phyloP scores from a whole-genome alignment of 2,888 invertebrate species.

The Drosophila mimetica region DNA sequence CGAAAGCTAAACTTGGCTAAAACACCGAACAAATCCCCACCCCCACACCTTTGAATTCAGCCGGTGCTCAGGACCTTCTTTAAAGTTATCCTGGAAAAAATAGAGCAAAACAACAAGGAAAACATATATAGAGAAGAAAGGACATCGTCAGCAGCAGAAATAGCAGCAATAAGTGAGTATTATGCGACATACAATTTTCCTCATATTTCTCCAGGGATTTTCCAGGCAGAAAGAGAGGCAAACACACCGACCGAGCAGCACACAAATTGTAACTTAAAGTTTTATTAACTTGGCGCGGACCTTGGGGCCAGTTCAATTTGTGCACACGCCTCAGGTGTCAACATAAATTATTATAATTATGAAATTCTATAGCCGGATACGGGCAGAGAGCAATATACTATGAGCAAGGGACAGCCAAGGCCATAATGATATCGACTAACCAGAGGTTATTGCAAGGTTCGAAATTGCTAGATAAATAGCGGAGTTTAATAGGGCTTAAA shows the following conservation, averaged over 20 bases:
- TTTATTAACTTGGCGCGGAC: conserved; percentile 50
- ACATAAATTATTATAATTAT: conserved; percentile 76
- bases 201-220: conserved; percentile 48
- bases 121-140: conserved; percentile 9
- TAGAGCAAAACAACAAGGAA: conserved; percentile 3
- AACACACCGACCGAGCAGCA: neutral
- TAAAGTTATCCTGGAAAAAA: conserved; percentile 30
- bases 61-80: conserved; percentile 20
- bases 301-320: conserved; percentile 49
- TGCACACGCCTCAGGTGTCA: conserved; percentile 73
- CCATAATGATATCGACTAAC: conserved; percentile 12
- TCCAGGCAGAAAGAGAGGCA: neutral
- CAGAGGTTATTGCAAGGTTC: conserved; percentile 1
- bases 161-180: conserved; percentile 46
- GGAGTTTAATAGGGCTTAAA: too few species aligned
- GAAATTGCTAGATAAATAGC: neutral
- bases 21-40: neutral
- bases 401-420: conserved; percentile 17
- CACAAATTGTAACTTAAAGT: conserved; percentile 48
- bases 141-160: conserved; percentile 27
- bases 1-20: conserved; percentile 35
- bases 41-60: neutral
- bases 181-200: conserved; percentile 40
- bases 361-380: conserved; percentile 54
- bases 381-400: conserved; percentile 12